These are phyloP conservation scores for Lophius piscatorius DNA, from an alignment of 2,113 vertebrate genomes.

Conservation along the genomic window DNA sequence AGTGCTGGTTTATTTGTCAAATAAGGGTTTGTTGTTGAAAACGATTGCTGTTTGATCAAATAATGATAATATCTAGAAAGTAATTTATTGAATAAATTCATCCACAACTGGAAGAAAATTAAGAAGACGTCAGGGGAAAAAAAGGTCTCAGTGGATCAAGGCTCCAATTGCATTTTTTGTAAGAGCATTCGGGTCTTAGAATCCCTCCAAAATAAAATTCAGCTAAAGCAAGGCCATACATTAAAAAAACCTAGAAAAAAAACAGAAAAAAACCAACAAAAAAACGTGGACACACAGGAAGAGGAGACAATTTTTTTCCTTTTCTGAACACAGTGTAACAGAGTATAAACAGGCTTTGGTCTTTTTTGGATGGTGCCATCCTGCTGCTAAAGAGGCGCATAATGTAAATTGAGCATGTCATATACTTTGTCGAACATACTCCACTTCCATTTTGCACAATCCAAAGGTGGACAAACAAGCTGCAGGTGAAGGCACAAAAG, in stretches of 20 bases:
- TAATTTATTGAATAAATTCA: too few relatives aligned
- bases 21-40: constrained; percentile 15
- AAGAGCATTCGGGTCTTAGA: background rate
- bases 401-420: too few relatives aligned
- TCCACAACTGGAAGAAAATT: background rate
- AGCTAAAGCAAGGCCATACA: constrained; percentile 18
- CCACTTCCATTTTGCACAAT: constrained; percentile 25
- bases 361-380: constrained; percentile 5
- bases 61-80: too few relatives aligned
- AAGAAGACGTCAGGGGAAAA: background rate
- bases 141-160: constrained; percentile 9
- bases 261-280: too few relatives aligned
- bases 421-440: constrained; percentile 5
- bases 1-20: constrained; percentile 14
- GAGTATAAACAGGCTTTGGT: constrained; percentile 44
- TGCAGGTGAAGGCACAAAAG: constrained; percentile 25
- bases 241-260: too few relatives aligned
- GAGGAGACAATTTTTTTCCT: background rate
- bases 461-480: constrained; percentile 22
- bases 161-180: too few relatives aligned
- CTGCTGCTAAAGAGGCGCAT: constrained; percentile 25
- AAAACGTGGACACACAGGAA: background rate
- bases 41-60: constrained; percentile 13
- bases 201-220: background rate
- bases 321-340: constrained; percentile 25